Evolutionary conservation across 2,888 invertebrate species (phyloP).

Genomic region (Lottia scabra): DNA sequence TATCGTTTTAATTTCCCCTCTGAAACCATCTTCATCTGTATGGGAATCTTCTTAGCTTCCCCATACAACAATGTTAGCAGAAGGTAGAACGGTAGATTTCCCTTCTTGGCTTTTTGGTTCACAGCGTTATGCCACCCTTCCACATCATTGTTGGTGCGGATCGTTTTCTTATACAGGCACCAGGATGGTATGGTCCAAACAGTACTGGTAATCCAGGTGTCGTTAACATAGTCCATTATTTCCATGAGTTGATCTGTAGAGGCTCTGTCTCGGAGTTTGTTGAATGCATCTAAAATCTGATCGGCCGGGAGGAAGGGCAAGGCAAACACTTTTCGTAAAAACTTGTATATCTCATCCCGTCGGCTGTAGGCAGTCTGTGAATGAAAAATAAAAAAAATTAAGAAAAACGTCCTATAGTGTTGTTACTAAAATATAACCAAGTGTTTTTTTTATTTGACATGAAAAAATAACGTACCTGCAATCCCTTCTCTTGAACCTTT

Average conservation of each 20-base stretch:
- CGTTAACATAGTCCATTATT: neutral
- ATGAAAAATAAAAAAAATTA: too few species aligned
- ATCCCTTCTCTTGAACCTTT: too few species aligned
- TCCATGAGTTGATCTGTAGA: neutral
- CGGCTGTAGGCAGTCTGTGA: too few species aligned
- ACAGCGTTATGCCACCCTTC: slow-evolving; percentile 11
- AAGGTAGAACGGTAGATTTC: slow-evolving; percentile 8
- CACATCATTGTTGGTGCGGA: slow-evolving; percentile 14
- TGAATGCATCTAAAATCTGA: too few species aligned
- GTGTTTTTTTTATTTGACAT: too few species aligned
- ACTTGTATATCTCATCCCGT: too few species aligned
- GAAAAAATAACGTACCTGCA: too few species aligned
- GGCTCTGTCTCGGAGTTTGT: too few species aligned
- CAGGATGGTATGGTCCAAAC: neutral
- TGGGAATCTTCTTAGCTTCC: neutral
- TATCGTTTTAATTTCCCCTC: neutral
- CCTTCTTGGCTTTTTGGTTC: slow-evolving; percentile 8
- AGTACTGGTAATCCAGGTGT: neutral
- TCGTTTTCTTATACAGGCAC: neutral
- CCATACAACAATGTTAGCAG: neutral
- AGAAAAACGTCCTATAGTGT: too few species aligned
- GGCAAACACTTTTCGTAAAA: too few species aligned
- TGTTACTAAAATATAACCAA: too few species aligned
- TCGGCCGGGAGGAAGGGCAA: too few species aligned
- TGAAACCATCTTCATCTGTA: neutral